These are phyloP conservation scores for Brachionus rotundiformis DNA, from an alignment of 1,140 invertebrate species.

Conservation along the genomic window DNA sequence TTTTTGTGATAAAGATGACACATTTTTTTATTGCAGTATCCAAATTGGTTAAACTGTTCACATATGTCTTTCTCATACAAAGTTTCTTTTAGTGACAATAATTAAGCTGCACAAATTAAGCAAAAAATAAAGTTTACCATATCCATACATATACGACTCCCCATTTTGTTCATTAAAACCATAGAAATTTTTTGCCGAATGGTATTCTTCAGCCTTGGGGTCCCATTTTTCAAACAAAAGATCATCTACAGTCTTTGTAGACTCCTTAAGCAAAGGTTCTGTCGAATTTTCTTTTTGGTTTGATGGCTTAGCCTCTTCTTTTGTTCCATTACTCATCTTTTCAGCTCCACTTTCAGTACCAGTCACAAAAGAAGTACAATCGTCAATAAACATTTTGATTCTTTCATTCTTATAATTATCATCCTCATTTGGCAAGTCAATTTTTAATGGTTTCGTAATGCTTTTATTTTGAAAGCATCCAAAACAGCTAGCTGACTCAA, in stretches of 20 bases:
- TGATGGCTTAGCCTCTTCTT: neutral
- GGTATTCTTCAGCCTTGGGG: neutral
- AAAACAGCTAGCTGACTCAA: slow-evolving; percentile 32
- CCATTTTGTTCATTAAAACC: slow-evolving; percentile 34
- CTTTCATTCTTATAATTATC: neutral
- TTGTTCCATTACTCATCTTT: neutral
- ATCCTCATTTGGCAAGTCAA: slow-evolving; percentile 24
- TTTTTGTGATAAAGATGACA: slow-evolving; percentile 35
- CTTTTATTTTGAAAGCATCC: neutral
- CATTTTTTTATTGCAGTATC: slow-evolving; percentile 2
- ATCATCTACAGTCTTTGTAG: neutral
- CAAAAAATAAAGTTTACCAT: neutral
- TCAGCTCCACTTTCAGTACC: neutral
- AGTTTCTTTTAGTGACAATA: too few species aligned
- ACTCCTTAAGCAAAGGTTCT: neutral
- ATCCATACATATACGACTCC: neutral
- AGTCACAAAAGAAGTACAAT: neutral
- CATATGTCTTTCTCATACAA: slow-evolving; percentile 36
- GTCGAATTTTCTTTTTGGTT: neutral
- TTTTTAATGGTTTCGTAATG: neutral
- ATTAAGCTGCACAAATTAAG: too few species aligned
- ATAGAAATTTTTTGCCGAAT: slow-evolving; percentile 24
- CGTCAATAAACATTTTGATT: neutral
- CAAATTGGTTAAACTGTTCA: neutral
- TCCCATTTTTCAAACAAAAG: slow-evolving; percentile 18